These are phyloP conservation scores for Drosophila buzzatii DNA, from an alignment of 2,888 invertebrate genomes.

Conservation along the genomic window DNA sequence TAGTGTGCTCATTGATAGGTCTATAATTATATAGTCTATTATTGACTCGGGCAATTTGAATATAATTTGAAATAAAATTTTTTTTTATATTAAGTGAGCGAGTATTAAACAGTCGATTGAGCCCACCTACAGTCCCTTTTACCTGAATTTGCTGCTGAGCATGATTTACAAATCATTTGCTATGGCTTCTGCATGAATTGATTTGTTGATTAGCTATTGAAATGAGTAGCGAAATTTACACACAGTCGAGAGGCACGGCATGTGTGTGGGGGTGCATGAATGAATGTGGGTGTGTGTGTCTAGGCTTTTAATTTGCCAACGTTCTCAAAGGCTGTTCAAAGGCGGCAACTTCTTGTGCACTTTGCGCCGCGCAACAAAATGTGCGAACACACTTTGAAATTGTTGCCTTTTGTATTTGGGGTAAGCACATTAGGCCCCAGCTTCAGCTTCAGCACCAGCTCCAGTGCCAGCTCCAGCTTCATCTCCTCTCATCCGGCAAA, in stretches of 20 bases:
- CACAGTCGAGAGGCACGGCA: background rate
- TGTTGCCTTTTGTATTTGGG: constrained; percentile 33
- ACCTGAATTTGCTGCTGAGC: background rate
- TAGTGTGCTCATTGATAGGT: background rate
- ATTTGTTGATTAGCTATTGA: constrained; percentile 11
- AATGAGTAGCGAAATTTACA: constrained; percentile 16
- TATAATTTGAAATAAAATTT: background rate
- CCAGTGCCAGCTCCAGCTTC: background rate
- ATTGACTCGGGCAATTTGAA: background rate
- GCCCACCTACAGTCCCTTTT: background rate
- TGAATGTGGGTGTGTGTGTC: background rate
- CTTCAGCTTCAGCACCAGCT: background rate
- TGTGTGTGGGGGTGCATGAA: background rate
- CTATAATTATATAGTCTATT: background rate
- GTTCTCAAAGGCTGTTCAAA: constrained; percentile 18
- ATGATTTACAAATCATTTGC: constrained; percentile 2
- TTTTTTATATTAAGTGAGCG: background rate
- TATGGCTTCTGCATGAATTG: background rate
- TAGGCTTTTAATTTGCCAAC: constrained; percentile 39
- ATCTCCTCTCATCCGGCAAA: background rate
- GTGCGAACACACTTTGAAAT: constrained; percentile 51
- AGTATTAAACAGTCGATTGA: background rate
- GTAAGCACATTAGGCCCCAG: constrained; percentile 55
- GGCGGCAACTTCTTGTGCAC: constrained; percentile 26
- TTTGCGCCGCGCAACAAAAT: constrained; percentile 33